A percentile compares a stretch with the other conserved stretches of the same genome.
These are phyloP conservation scores for Ostrea edulis DNA, from an alignment of 1,140 invertebrate species.

Conservation along the genomic window DNA sequence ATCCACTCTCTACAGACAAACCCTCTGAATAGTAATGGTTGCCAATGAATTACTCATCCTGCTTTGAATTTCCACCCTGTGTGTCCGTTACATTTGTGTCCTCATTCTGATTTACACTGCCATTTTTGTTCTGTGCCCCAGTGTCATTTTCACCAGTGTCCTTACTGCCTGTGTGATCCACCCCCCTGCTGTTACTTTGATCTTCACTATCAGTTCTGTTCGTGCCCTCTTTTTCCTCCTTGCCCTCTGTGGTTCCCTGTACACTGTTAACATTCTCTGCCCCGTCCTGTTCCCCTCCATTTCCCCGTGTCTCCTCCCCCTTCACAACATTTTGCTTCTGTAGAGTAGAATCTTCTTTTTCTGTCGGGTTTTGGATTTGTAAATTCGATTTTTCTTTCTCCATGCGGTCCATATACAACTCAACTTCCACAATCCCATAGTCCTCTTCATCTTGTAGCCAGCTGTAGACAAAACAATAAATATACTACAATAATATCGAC, in stretches of 20 bases:
- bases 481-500: not conserved
- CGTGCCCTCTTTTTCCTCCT: not conserved
- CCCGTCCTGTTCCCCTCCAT: not conserved
- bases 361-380: conserved; percentile 11
- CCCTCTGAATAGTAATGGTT: too few species aligned
- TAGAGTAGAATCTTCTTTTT: not conserved
- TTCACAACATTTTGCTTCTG: not conserved
- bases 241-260: not conserved
- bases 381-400: conserved; percentile 50
- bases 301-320: not conserved
- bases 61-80: not conserved
- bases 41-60: not conserved
- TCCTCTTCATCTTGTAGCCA: conserved; percentile 53
- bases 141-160: not conserved
- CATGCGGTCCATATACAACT: conserved; percentile 55
- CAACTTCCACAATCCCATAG: conserved; percentile 45
- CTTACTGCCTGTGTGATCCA: not conserved
- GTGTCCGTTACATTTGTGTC: not conserved
- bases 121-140: not conserved
- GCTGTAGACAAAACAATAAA: conserved; percentile 28
- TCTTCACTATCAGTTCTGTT: not conserved
- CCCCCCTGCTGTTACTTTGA: not conserved
- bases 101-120: not conserved
- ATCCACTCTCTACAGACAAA: too few species aligned
- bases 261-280: not conserved